Evolutionary conservation across 2,888 invertebrate genomes (phyloP).

Genomic region (Cordilura impudica): DNA sequence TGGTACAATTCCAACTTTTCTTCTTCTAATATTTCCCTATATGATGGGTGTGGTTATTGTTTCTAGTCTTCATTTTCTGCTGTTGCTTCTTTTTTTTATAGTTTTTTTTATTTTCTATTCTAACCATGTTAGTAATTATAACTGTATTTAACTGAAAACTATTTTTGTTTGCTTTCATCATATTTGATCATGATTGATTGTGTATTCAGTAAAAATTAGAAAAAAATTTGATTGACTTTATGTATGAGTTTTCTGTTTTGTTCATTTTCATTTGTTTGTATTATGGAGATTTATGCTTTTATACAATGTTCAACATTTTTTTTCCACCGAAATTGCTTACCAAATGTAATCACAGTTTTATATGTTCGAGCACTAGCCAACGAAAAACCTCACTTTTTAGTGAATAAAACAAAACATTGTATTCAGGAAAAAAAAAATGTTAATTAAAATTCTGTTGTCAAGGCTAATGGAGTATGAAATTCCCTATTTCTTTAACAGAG

Average conservation of each 20-base stretch:
- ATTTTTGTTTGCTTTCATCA: slow-evolving; percentile 61
- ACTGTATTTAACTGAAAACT: slow-evolving; percentile 60
- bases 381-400: slow-evolving; percentile 11
- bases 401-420: slow-evolving; percentile 29
- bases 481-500: slow-evolving; percentile 6
- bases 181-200: slow-evolving; percentile 63
- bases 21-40: slow-evolving; percentile 26
- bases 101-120: slow-evolving; percentile 7
- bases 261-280: slow-evolving; percentile 51
- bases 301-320: neutral
- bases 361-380: slow-evolving; percentile 58
- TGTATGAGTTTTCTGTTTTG: slow-evolving; percentile 40
- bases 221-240: slow-evolving; percentile 60
- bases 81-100: slow-evolving; percentile 6
- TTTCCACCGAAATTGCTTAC: slow-evolving; percentile 58
- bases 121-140: slow-evolving; percentile 61
- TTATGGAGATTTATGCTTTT: slow-evolving; percentile 58
- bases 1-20: slow-evolving; percentile 50
- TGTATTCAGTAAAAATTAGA: slow-evolving; percentile 43
- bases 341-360: slow-evolving; percentile 63
- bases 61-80: slow-evolving; percentile 9
- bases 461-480: slow-evolving; percentile 54
- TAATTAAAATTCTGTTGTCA: slow-evolving; percentile 57
- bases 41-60: slow-evolving; percentile 58
- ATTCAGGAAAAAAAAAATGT: slow-evolving; percentile 24